A percentile compares a stretch with the other conserved stretches of the same genome.
Evolutionary conservation across 2,888 invertebrate species (phyloP).

Genomic region (Hofmannophila pseudospretella): DNA sequence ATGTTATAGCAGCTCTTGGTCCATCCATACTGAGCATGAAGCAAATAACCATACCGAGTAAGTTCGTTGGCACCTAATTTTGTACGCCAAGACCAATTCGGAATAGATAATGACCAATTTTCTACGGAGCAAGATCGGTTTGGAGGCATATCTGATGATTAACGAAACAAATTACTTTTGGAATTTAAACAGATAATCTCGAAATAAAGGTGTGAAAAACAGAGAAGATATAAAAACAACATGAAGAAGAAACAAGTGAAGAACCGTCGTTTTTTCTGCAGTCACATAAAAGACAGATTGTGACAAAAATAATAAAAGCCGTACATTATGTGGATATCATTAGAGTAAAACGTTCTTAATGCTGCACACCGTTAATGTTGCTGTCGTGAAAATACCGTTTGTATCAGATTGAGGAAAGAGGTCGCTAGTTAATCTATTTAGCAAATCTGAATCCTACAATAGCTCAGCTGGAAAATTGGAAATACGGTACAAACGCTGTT

Average conservation of each 20-base stretch:
- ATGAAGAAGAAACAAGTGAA: no score
- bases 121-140: conserved; percentile 24
- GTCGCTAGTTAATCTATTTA: no score
- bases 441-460: no score
- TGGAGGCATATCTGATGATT: background rate
- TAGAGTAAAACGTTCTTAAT: background rate
- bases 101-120: conserved; percentile 43
- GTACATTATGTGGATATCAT: background rate
- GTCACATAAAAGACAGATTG: background rate
- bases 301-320: background rate
- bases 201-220: background rate
- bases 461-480: no score
- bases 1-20: no score
- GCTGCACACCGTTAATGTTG: background rate
- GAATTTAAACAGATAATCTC: background rate
- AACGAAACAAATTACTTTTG: conserved; percentile 1
- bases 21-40: no score
- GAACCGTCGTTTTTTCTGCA: no score
- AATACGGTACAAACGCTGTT: no score
- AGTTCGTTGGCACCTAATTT: conserved; percentile 55
- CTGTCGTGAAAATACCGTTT: no score
- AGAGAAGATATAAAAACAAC: no score
- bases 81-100: conserved; percentile 24
- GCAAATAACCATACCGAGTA: no score
- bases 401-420: no score